phyloP scores from a whole-genome alignment of 1,140 invertebrate species.

The Yoshiicerus persimilis region DNA sequence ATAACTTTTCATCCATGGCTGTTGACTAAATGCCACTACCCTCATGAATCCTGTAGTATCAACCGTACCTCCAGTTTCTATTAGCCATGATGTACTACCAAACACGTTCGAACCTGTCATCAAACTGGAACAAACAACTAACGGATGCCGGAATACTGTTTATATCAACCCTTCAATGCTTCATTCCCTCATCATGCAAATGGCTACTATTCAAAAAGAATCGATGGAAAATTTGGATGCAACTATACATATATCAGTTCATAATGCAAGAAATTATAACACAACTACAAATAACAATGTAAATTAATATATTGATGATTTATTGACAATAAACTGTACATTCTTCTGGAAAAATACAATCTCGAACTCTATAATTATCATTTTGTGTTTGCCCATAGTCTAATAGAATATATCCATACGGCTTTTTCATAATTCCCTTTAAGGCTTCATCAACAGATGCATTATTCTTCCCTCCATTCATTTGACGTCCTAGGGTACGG shows the following conservation, averaged over 20 bases:
- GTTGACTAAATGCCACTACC: no score
- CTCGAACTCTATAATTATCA: constrained; percentile 11
- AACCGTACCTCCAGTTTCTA: background rate
- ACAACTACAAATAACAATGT: no score
- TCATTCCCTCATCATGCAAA: no score
- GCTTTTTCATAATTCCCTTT: background rate
- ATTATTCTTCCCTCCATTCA: constrained; percentile 36
- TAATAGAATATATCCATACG: constrained; percentile 5
- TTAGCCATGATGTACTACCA: background rate
- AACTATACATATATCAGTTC: background rate
- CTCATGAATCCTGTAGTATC: no score
- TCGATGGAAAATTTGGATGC: background rate
- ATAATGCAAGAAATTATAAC: background rate
- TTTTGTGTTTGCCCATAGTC: constrained; percentile 23
- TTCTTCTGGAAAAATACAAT: constrained; percentile 26
- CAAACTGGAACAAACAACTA: no score
- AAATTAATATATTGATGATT: no score
- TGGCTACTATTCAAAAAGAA: no score
- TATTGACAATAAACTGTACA: constrained; percentile 32
- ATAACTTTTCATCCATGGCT: no score
- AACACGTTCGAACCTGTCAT: no score
- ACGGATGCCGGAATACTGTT: no score
- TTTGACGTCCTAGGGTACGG: background rate
- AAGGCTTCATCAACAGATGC: background rate
- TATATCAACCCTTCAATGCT: no score